Conservation (phyloP, 2,113 vertebrate genomes). For the Phodopus roborovskii region DNA sequence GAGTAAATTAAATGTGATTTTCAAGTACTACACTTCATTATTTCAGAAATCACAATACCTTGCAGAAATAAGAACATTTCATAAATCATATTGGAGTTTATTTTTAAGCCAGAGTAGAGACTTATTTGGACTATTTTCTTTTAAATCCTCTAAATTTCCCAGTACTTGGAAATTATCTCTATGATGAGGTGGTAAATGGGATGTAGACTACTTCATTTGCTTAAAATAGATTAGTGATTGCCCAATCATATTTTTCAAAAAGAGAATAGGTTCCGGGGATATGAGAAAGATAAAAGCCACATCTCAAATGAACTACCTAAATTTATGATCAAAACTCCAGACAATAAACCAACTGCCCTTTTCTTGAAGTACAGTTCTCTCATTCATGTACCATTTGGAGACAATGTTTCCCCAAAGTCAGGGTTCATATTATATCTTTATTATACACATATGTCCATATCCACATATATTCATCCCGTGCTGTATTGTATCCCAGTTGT, state of each 20-base stretch:
- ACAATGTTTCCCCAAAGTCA: background rate
- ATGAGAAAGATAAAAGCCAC: constrained; percentile 54
- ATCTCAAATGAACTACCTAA: constrained; percentile 53
- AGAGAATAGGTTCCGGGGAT: constrained; percentile 41
- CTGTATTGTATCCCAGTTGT: background rate
- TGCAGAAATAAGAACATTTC: constrained; percentile 83
- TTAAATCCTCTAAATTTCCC: constrained; percentile 78
- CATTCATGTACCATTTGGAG: background rate
- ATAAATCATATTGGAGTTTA: constrained; percentile 86
- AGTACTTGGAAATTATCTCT: constrained; percentile 77
- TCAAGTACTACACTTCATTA: constrained; percentile 89
- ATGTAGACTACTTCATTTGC: constrained; percentile 45
- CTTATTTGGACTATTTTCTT: constrained; percentile 79
- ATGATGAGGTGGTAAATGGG: constrained; percentile 57
- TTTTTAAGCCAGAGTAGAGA: constrained; percentile 84
- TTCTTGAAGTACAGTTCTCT: constrained; percentile 23
- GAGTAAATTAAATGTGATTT: constrained; percentile 90
- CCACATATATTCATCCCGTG: background rate
- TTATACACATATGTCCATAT: background rate
- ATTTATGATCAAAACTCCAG: constrained; percentile 56
- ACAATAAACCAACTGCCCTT: constrained; percentile 3
- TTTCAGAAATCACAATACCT: constrained; percentile 88
- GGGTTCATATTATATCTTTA: background rate
- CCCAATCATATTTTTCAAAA: constrained; percentile 54
- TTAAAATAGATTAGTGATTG: constrained; percentile 69